These are phyloP conservation scores for Busseola fusca DNA, from an alignment of 2,888 invertebrate genomes.

Conservation along the genomic window DNA sequence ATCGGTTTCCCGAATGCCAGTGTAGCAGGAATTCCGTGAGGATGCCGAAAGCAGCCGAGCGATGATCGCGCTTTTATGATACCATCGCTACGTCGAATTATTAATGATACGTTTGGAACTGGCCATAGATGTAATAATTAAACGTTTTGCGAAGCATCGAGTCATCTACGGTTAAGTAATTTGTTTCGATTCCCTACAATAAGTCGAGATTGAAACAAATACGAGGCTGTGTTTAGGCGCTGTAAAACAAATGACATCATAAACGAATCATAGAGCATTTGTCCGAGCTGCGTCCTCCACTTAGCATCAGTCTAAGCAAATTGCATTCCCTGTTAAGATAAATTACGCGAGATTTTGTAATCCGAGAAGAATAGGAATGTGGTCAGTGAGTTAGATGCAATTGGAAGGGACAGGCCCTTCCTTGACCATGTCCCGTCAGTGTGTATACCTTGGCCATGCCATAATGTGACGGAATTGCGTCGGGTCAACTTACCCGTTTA, in stretches of 20 bases:
- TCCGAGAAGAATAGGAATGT: constrained; percentile 64
- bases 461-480: constrained; percentile 29
- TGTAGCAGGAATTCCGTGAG: constrained; percentile 66
- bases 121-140: constrained; percentile 75
- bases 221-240: constrained; percentile 54
- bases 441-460: constrained; percentile 21
- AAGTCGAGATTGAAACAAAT: constrained; percentile 22
- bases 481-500: constrained; percentile 17
- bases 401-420: constrained; percentile 61
- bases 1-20: constrained; percentile 79
- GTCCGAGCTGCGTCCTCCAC: constrained; percentile 55
- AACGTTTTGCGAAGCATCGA: constrained; percentile 53
- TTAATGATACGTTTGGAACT: constrained; percentile 78
- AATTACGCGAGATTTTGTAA: constrained; percentile 75
- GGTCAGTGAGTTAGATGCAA: constrained; percentile 59
- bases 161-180: constrained; percentile 30
- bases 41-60: constrained; percentile 67
- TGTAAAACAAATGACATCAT: constrained; percentile 61
- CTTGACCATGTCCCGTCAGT: constrained; percentile 48
- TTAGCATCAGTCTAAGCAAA: constrained; percentile 71
- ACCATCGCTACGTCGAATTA: constrained; percentile 81
- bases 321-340: constrained; percentile 70
- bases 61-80: constrained; percentile 76
- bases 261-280: constrained; percentile 63
- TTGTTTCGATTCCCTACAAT: constrained; percentile 19